Base-by-base conservation (phyloP, 2,888 invertebrate species). In the Cantharis nigra region DNA sequence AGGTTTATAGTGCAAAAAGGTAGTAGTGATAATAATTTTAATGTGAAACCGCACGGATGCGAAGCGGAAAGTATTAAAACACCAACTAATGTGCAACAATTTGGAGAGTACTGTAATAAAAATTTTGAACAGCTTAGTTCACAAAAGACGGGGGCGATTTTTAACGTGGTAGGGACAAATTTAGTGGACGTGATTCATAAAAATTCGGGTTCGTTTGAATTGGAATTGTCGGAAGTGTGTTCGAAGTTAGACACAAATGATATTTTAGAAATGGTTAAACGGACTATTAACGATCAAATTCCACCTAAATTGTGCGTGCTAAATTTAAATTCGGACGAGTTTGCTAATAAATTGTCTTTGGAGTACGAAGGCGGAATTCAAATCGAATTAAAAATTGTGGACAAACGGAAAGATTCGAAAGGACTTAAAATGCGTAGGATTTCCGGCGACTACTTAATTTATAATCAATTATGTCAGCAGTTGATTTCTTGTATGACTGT, bases 401-500 rank as follows among this genome's bases (percentile, higher is more conserved):
- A 80, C 92, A 94, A 84, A 82, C 88, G 84, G 71, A 86, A 93
- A 85, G 93, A 94, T 84, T 93, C 92, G 71, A 96, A 95, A 83
- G 96, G 96, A 9, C 91, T 97, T 83, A 96, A 96, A 83, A 92
- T 97, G 92, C 90, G 96, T 74, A 90, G 96, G 85, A 95, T 97
- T 83, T 96, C 96, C 0, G 97, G 97, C 5, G 97, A 97, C 88
- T 95, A 95, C 88, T 90, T 94, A 82, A 95, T 96, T 86, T 97
- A 96, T 86, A 95, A 95, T 80, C 95, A 96, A 87, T 90, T 97
- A 63, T 97, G 97, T 88, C 95, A 96, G 86, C 96, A 96, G 88
- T 89, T 97, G 83, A 95, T 97, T 78, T 95, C 95, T 71, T 96
- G 95, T 86, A 93, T 97, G 90, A 94, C 94, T 76, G 95, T 94